These are phyloP conservation scores for Salarias fasciatus DNA, from an alignment of 2,797 vertebrate species.

Conservation along the genomic window DNA sequence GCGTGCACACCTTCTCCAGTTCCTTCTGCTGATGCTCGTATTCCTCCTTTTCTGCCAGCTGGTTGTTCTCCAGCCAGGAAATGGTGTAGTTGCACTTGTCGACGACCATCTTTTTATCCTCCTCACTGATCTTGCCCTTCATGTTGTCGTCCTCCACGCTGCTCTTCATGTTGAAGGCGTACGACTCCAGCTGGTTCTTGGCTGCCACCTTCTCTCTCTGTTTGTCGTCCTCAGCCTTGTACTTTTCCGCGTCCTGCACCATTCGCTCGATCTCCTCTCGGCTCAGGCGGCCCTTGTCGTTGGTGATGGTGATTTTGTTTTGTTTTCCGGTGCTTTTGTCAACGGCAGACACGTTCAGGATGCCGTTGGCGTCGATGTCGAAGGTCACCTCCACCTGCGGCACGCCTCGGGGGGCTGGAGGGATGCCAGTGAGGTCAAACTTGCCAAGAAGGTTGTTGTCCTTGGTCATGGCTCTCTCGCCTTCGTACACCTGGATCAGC, in stretches of 20 bases:
- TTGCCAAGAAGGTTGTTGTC: conserved; percentile 94
- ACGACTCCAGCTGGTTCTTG: conserved; percentile 92
- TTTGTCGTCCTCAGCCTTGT: conserved; percentile 89
- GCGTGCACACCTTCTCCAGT: conserved; percentile 90
- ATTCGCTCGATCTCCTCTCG: conserved; percentile 93
- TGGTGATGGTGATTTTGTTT: conserved; percentile 96
- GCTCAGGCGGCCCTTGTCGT: conserved; percentile 93
- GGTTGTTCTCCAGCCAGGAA: conserved; percentile 91
- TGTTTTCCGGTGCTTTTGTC: conserved; percentile 95
- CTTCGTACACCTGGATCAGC: conserved; percentile 92
- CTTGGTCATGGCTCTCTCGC: conserved; percentile 94
- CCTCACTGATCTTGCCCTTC: conserved; percentile 90
- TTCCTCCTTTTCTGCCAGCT: conserved; percentile 92
- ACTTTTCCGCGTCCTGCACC: conserved; percentile 92
- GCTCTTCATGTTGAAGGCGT: conserved; percentile 91
- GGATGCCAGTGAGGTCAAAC: conserved; percentile 90
- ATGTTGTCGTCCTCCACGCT: conserved; percentile 89
- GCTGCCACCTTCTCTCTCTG: conserved; percentile 87
- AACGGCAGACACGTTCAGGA: conserved; percentile 89
- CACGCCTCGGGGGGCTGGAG: conserved; percentile 88
- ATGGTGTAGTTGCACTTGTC: conserved; percentile 91
- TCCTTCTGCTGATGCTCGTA: conserved; percentile 92
- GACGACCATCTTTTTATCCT: conserved; percentile 87
- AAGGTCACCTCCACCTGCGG: conserved; percentile 93
- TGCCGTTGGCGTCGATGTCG: conserved; percentile 92